phyloP scores from a whole-genome alignment of 2,797 vertebrate species.

The Rhincodon typus region DNA sequence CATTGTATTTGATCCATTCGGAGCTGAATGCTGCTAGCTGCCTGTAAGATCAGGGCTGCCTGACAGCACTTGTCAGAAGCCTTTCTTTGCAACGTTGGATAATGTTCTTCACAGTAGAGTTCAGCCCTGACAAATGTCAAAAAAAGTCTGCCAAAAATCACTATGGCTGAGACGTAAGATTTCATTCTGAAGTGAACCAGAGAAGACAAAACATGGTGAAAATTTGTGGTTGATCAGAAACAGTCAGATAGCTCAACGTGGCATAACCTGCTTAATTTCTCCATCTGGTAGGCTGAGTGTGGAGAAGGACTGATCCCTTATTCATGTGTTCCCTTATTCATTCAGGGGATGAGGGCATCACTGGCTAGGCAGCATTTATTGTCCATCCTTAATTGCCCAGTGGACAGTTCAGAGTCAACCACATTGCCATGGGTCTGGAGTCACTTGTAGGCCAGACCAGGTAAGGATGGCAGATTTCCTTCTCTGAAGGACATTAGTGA shows the following conservation, averaged over 20 bases:
- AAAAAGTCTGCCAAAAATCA: not conserved
- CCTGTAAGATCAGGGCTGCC: not conserved
- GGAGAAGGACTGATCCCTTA: not conserved
- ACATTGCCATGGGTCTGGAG: no score
- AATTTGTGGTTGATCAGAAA: not conserved
- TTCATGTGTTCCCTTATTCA: no score
- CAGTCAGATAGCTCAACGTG: not conserved
- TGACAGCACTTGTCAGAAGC: constrained; percentile 20
- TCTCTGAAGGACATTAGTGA: no score
- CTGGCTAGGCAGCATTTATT: no score
- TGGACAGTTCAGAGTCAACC: no score
- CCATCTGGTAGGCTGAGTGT: not conserved
- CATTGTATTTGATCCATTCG: not conserved
- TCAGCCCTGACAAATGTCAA: not conserved
- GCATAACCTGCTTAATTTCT: not conserved
- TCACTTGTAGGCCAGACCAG: no score
- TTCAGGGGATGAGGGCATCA: no score
- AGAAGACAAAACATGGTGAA: not conserved
- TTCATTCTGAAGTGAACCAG: not conserved
- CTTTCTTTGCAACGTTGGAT: not conserved
- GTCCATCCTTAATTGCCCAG: no score
- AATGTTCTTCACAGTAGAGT: not conserved
- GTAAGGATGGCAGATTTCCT: no score
- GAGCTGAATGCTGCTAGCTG: not conserved
- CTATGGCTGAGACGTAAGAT: not conserved